Conservation (phyloP, 2,888 invertebrate genomes). For the Orthosia gracilis region DNA sequence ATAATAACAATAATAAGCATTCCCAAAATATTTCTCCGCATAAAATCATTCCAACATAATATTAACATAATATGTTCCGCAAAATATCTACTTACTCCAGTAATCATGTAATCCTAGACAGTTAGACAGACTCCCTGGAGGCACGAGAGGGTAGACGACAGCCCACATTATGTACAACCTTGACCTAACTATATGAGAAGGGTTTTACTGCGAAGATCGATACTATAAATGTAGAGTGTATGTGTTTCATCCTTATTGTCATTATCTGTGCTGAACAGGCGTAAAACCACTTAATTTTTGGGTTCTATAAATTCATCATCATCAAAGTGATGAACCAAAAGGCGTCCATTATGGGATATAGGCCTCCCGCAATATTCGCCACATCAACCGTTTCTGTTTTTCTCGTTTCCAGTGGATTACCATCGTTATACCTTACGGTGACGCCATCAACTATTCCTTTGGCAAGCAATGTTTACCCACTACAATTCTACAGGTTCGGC, state of each 20-base stretch:
- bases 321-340: too few relatives aligned
- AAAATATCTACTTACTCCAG: slow-evolving; percentile 44
- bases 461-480: too few relatives aligned
- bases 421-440: too few relatives aligned
- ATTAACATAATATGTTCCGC: slow-evolving; percentile 39
- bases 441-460: too few relatives aligned
- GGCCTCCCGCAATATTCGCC: too few relatives aligned
- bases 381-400: too few relatives aligned
- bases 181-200: slow-evolving; percentile 48
- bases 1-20: neutral
- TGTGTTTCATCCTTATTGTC: neutral
- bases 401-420: too few relatives aligned
- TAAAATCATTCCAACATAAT: slow-evolving; percentile 46
- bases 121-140: slow-evolving; percentile 44
- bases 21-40: slow-evolving; percentile 26
- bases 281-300: too few relatives aligned
- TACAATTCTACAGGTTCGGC: too few relatives aligned
- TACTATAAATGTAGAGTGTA: slow-evolving; percentile 3
- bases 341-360: too few relatives aligned
- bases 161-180: slow-evolving; percentile 44
- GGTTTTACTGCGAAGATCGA: slow-evolving; percentile 38
- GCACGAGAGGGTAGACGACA: slow-evolving; percentile 39
- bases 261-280: too few relatives aligned
- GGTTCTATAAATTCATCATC: too few relatives aligned
- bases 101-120: slow-evolving; percentile 62